A percentile compares a stretch with the other conserved stretches of the same genome.
Conservation (phyloP, 2,113 vertebrate genomes). For the Andinoacara biseriatus region DNA sequence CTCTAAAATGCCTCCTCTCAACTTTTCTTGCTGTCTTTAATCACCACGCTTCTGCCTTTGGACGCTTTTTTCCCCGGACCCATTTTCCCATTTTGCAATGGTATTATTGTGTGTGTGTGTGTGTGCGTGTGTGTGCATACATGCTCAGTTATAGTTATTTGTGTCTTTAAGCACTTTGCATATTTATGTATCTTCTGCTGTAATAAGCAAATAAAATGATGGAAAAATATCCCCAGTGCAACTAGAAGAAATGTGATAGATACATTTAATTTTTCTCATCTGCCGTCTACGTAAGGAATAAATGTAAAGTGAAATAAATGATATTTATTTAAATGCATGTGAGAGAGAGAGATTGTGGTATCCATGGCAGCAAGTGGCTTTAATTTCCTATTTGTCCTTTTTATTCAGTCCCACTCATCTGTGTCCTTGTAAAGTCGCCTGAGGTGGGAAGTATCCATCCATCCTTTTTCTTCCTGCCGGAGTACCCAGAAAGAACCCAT, state of each 20-base stretch:
- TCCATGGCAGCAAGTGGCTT: conserved; percentile 16
- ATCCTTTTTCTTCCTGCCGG: too few relatives aligned
- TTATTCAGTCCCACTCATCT: background rate
- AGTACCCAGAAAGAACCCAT: too few relatives aligned
- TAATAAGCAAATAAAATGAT: background rate
- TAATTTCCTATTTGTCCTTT: background rate
- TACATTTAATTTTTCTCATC: background rate
- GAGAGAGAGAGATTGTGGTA: background rate
- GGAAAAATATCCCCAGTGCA: background rate
- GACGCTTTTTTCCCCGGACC: background rate
- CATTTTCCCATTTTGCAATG: background rate
- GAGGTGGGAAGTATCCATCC: too few relatives aligned
- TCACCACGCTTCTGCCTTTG: background rate
- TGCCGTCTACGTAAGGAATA: background rate
- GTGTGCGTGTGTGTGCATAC: background rate
- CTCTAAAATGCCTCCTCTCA: background rate
- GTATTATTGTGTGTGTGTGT: background rate
- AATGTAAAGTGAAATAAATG: background rate
- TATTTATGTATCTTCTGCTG: too few relatives aligned
- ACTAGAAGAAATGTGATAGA: background rate
- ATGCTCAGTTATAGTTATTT: background rate
- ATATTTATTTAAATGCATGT: background rate
- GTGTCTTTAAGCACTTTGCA: background rate
- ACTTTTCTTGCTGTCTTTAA: background rate
- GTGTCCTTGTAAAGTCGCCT: background rate